phyloP scores from a whole-genome alignment of 2,888 invertebrate genomes.

The Rhagophthalmus giganteus region DNA sequence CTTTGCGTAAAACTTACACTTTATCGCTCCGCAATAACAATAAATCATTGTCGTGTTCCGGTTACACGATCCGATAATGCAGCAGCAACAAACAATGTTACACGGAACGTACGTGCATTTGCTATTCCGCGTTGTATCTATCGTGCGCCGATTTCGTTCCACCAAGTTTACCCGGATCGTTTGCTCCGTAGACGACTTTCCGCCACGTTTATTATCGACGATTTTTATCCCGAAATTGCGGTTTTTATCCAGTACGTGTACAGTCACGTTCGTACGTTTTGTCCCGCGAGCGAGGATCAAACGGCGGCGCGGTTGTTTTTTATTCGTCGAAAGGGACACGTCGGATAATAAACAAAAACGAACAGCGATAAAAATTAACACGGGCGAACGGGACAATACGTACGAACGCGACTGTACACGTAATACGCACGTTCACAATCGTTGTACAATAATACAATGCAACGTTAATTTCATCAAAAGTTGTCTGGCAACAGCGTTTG shows the following conservation, averaged over 20 bases:
- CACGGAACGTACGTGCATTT: slow-evolving; percentile 1
- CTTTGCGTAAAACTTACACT: slow-evolving; percentile 3
- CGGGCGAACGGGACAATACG: too few species aligned
- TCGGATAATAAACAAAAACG: too few species aligned
- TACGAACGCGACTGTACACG: too few species aligned
- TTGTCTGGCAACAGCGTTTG: slow-evolving; percentile 4
- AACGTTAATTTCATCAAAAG: slow-evolving; percentile 7
- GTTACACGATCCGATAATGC: slow-evolving; percentile 25
- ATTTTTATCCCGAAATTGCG: not conserved
- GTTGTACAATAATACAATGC: too few species aligned
- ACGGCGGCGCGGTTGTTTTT: too few species aligned
- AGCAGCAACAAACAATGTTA: slow-evolving; percentile 28
- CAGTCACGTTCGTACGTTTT: too few species aligned
- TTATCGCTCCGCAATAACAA: slow-evolving; percentile 7
- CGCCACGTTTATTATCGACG: too few species aligned
- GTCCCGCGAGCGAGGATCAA: too few species aligned
- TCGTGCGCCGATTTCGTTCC: slow-evolving; percentile 6
- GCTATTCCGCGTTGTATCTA: slow-evolving; percentile 22
- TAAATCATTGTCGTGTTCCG: slow-evolving; percentile 23
- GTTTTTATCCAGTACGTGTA: too few species aligned
- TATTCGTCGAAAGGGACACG: too few species aligned
- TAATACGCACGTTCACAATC: too few species aligned
- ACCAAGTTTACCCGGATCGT: not conserved
- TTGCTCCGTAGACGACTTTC: not conserved
- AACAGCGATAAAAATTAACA: too few species aligned